Evolutionary conservation across 2,113 vertebrate species (phyloP), one percentile per base, ranked within the genome.

Genomic region (Sarotherodon lohbergeri): DNA sequence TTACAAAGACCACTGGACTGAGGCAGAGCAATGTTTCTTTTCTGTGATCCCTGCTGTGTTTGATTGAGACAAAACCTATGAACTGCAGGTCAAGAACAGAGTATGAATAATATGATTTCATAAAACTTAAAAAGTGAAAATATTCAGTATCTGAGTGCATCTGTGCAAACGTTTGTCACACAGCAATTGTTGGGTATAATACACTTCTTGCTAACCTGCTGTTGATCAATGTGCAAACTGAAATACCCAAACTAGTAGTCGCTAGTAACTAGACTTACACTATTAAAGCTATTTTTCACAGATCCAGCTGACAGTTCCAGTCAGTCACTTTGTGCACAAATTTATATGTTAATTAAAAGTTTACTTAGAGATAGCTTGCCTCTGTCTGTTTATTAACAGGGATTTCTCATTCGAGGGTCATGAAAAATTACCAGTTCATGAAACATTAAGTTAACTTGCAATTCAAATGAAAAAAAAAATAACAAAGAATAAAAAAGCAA

Each of bases 181-280:
- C 14, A 24, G 48, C 22, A 57, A 16, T 82, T 76, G 39, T 7
- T 63, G 57, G 48, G 10, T 71, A 73, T 17, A 81, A 24, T 55
- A 71, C 52, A 76, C n/a, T 55, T 68, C 63, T 87, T 59, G 61
- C 78, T 86, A 63, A 81, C 55, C 63, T 82, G 76, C 66, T 86
- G 76, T 56, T 84, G 82, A 90, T 91, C 29, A 93, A 43, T 85
- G 83, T 59, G 50, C 61, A 78, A 68, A 79, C 48, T 41, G 19
- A 80, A 66, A 59, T 2, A 29, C 8, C 17, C 16, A 1, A 17
- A 19, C 55, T 73, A 85, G 48, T 87, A 82, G 56, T 84, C 80
- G 80, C 16, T 7, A 10, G 61, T 12, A 41, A 50, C 32, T 4
- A 68, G 41, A 89, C 63, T n/a, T 34, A 52, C 56, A 55, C 57